Evolutionary conservation across 2,888 invertebrate genomes (phyloP).

Genomic region (Drosophila cognata): DNA sequence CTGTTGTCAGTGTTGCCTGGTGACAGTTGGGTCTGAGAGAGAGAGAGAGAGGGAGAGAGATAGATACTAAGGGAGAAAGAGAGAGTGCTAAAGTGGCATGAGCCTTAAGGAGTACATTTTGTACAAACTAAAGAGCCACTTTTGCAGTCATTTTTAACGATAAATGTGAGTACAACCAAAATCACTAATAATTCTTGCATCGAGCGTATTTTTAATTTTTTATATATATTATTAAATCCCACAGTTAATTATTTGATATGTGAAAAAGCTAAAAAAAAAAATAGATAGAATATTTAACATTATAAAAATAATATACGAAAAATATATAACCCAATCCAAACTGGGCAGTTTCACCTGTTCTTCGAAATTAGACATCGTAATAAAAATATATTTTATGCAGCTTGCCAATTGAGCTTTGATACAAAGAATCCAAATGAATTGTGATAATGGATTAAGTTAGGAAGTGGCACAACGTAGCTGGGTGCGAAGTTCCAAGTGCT

Average conservation of each 20-base stretch:
- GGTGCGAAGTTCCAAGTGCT: not conserved
- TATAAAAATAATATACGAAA: no score
- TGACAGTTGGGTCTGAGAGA: not conserved
- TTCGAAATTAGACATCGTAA: no score
- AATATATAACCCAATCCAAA: no score
- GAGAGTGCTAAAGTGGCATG: not conserved
- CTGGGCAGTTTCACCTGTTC: no score
- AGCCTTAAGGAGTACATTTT: not conserved
- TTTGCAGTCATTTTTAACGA: not conserved
- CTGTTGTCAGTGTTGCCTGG: conserved; percentile 25
- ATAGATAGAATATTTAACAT: no score
- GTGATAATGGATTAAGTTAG: not conserved
- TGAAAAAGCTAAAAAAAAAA: no score
- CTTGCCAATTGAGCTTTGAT: not conserved
- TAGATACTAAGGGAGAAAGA: no score
- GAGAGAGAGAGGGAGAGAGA: not conserved
- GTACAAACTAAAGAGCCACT: not conserved
- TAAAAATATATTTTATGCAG: no score
- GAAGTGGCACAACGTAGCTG: not conserved
- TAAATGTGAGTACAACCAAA: not conserved
- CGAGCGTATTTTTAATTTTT: not conserved
- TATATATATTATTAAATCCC: no score
- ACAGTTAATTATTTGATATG: no score
- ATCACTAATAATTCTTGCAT: no score
- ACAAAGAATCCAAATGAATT: not conserved